These are phyloP conservation scores for Turritopsis dohrnii DNA, from an alignment of 30 jellyfish, hydroid and myxozoan species.

Conservation along the genomic window DNA sequence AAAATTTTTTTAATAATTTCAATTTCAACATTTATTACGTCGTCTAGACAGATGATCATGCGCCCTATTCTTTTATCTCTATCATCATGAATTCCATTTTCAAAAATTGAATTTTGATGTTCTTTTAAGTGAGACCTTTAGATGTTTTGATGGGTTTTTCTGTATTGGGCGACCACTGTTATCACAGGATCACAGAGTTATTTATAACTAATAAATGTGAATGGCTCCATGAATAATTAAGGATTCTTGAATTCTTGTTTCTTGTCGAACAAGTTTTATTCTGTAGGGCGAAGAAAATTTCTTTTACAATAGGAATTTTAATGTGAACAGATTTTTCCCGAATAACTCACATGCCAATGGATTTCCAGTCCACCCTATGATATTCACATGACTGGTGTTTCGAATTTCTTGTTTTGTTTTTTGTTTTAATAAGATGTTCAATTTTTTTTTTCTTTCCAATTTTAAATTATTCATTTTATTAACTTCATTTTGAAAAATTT, in stretches of 20 bases:
- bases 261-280: neutral
- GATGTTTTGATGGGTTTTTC: neutral
- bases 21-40: no score
- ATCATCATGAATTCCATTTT: no score
- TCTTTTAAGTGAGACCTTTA: no score
- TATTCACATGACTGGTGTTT: neutral
- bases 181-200: neutral
- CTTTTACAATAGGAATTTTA: neutral
- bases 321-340: neutral
- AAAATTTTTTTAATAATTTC: no score
- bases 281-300: neutral
- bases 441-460: neutral
- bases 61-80: no score
- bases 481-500: neutral
- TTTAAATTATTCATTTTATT: no score
- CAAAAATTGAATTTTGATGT: no score
- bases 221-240: neutral
- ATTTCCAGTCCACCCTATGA: neutral
- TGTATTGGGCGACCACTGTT: neutral
- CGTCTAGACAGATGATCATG: no score
- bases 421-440: neutral
- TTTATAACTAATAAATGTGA: neutral
- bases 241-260: no score
- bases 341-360: neutral
- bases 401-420: neutral